Evolutionary conservation across 2,113 vertebrate genomes (phyloP), one percentile per base, ranked within the genome.

Genomic region (Leptocoma aspasia): DNA sequence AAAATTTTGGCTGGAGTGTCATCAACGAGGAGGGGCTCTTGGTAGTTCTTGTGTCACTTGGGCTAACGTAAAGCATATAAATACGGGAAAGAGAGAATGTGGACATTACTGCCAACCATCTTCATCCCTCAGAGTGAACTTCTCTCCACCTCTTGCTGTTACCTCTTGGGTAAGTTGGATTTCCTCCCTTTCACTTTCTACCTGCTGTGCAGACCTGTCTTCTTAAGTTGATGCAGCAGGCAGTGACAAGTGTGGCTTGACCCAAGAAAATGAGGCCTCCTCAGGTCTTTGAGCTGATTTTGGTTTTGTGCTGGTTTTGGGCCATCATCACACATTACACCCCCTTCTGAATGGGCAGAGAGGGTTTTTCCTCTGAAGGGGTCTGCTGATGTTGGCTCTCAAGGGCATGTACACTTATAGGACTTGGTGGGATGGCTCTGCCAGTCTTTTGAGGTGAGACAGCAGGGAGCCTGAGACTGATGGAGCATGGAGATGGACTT

Each of bases 151-250:
- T 76, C 44, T 33, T 75, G 35, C 33, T 56, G 60, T 52, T 60
- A 16, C 15, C 61, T 94, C 56, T 86, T 24, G 23, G 97, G 96
- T 97, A 97, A 97, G 97, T 97, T 21, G 7, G 31, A 76, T 39
- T 59, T n/a, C 45, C 9, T 8, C 24, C 24, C 21, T 82, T 87
- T 83, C 49, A 75, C 23, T 37, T 65, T 78, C 71, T 61, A 50
- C 13, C 33, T 92, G 11, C 39, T 73, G 56, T 27, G 39, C 49
- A 86, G 35, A 80, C 19, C 35, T 54, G 18, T 39, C 42, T 86
- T 44, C 47, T 84, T 47, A 49, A 52, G 37, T 1, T 82, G 69
- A 60, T 44, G 22, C 71, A 63, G 27, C 28, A 64, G 64, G 7
- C 22, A 5, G 18, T 73, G 53, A 35, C 23, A 82, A 54, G 18